Evolutionary conservation across 2,888 invertebrate genomes (phyloP), one percentile per base, ranked within the genome.

Genomic region (Drosophila basisetae): DNA sequence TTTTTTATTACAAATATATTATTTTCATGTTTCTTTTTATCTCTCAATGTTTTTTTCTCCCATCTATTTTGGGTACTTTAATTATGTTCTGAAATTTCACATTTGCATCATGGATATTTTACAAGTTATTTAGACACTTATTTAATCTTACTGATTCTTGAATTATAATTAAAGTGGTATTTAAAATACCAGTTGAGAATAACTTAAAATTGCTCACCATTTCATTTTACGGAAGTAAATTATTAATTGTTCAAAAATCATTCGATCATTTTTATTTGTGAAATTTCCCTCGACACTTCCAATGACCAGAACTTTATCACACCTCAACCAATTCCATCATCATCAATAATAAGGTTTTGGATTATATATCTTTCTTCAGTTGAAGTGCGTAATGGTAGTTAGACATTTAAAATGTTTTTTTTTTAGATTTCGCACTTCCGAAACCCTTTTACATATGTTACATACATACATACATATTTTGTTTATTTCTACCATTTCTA

Each of bases 401-500:
- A 18, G 18, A 22, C 25, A 28, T 28, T 25, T 11, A 35, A 18
- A 37, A 25, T 37, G 18, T 25, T 9, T 22, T 22, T 22, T 54
- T 37, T 39, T 10, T 28, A 11, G 35, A 35, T 16, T n/a, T n/a
- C 0, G 30, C n/a, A 7, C 9, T 22, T 11, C 13, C 39, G 11
- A 55, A 37, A n/a, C 55, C n/a, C 13, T 28, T 54, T 28, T n/a
- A 30, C 1, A 33, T 22, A 11, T 2, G 47, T 72, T 77, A 72
- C 66, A 71, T 50, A 52, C 30, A 30, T 7, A 30, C 30, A 30
- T 7, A 7, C n/a, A 41, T 22, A 22, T 41, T 22, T 43, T 59
- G n/a, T 61, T 78, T 64, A 64, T 70, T 79, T 62, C 55, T 64
- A 35, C 33, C 60, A 67, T 67, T 75, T 70, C 67, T 47, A 67